These are phyloP conservation scores for Elmis aenea DNA, from an alignment of 2,888 invertebrate genomes.

Conservation along the genomic window DNA sequence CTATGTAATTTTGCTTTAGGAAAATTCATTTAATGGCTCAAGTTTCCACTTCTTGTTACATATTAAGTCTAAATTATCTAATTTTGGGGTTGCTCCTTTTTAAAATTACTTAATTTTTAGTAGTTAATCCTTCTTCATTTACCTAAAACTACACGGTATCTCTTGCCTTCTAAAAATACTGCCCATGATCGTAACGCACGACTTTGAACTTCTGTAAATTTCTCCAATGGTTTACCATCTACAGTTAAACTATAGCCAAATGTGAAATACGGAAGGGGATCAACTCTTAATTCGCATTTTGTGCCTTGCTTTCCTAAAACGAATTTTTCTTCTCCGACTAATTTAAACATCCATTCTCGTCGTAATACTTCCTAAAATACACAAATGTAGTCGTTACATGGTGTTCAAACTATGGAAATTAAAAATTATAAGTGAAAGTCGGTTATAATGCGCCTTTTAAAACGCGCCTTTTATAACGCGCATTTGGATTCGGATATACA, in stretches of 20 bases:
- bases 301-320: constrained; percentile 54
- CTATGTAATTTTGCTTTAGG: too few species aligned
- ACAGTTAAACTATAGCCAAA: constrained; percentile 79
- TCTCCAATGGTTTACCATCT: constrained; percentile 74
- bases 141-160: constrained; percentile 71
- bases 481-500: too few species aligned
- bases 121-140: too few species aligned
- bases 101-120: too few species aligned
- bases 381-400: neutral
- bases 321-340: constrained; percentile 82
- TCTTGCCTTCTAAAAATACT: constrained; percentile 50
- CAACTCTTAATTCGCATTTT: constrained; percentile 49
- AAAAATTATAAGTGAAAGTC: too few species aligned
- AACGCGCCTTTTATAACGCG: too few species aligned
- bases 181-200: constrained; percentile 74
- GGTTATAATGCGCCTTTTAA: too few species aligned
- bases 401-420: too few species aligned
- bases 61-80: too few species aligned
- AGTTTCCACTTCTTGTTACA: too few species aligned
- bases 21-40: too few species aligned
- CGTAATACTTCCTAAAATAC: constrained; percentile 61
- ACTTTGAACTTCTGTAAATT: constrained; percentile 75
- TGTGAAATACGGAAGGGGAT: constrained; percentile 65
- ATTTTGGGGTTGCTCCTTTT: too few species aligned
- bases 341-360: constrained; percentile 87